phyloP scores from a whole-genome alignment of 2,888 invertebrate genomes.

The Lapara coniferarum region DNA sequence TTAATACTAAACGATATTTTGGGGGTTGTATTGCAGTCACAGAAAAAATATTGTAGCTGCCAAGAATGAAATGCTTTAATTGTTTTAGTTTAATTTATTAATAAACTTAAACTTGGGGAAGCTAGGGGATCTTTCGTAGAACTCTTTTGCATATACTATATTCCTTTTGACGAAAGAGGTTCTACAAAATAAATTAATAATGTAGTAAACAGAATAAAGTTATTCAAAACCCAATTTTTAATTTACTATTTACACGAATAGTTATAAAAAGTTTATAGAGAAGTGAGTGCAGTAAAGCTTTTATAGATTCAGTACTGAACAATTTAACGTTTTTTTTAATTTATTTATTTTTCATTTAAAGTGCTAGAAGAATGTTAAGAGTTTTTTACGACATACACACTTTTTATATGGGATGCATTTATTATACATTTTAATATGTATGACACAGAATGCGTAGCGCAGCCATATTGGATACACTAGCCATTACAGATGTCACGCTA shows the following conservation, averaged over 20 bases:
- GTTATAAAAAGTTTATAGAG: neutral
- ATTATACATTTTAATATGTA: neutral
- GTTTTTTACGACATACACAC: constrained; percentile 8
- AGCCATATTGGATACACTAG: neutral
- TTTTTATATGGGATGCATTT: constrained; percentile 6
- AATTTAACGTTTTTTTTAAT: too few species aligned
- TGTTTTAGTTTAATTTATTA: neutral
- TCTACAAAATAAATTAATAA: neutral
- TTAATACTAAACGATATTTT: too few species aligned
- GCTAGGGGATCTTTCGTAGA: neutral
- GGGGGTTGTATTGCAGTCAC: too few species aligned
- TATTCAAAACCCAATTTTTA: neutral
- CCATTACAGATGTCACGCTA: constrained; percentile 15
- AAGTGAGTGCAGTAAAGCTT: constrained; percentile 7
- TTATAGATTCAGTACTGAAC: neutral
- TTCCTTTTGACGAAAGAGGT: neutral
- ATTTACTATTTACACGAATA: neutral
- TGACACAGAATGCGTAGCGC: constrained; percentile 11
- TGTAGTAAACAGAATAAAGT: neutral
- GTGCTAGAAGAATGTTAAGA: constrained; percentile 1
- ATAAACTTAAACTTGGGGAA: too few species aligned
- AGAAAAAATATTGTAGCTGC: too few species aligned
- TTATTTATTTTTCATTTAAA: neutral
- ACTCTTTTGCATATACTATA: neutral
- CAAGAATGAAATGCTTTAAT: neutral